Conservation (phyloP, 1,140 invertebrate genomes). For the Lethocerus indicus region DNA sequence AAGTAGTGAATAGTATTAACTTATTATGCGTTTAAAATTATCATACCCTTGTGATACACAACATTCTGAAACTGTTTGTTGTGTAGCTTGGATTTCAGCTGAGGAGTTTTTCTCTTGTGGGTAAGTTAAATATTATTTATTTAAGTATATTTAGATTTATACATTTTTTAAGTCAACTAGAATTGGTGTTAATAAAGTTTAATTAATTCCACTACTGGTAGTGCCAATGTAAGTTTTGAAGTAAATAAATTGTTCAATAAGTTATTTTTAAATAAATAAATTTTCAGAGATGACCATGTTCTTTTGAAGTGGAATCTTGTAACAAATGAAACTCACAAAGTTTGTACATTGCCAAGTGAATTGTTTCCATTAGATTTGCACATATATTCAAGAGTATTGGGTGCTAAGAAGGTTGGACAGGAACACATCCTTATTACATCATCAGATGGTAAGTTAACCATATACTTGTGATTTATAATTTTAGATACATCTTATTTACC, state of each 20-base stretch:
- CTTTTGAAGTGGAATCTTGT: constrained; percentile 77
- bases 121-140: constrained; percentile 27
- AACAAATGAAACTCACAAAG: constrained; percentile 51
- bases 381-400: constrained; percentile 46
- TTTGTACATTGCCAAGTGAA: constrained; percentile 63
- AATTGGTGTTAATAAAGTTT: not conserved
- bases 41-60: constrained; percentile 47
- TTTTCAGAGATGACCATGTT: constrained; percentile 72
- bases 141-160: constrained; percentile 2
- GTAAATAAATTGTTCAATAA: not conserved
- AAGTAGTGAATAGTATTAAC: not conserved
- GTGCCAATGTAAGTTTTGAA: not conserved
- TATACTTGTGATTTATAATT: too few species aligned
- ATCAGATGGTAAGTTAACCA: constrained; percentile 71
- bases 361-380: constrained; percentile 80
- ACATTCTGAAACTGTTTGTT: constrained; percentile 59
- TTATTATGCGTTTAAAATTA: constrained; percentile 64
- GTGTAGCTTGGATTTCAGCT: constrained; percentile 78
- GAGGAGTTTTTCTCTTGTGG: constrained; percentile 85
- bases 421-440: constrained; percentile 77
- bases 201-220: constrained; percentile 10
- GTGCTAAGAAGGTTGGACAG: constrained; percentile 48
- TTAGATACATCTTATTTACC: too few species aligned
- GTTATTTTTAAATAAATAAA: constrained; percentile 10
- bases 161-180: not conserved